Base-by-base conservation (phyloP, 2,113 vertebrate genomes). In the Myotis brandtii region DNA sequence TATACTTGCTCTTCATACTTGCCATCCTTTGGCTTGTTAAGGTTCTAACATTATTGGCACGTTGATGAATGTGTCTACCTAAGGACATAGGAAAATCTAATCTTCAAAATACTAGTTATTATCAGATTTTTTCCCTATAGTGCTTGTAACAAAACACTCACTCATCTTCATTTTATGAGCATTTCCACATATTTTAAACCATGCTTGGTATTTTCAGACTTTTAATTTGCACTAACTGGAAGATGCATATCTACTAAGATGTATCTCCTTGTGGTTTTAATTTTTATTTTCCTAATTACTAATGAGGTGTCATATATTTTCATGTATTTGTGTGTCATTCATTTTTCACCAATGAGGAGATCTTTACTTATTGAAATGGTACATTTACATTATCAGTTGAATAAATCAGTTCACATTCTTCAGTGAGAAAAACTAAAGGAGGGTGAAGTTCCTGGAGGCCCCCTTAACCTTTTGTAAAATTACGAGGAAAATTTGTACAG, bases 341-440 rank as follows among this genome's bases (percentile, higher is more conserved):
- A n/a, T 76, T 86, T 95, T 91, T 83, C 3, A 69, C 6, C 7
- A 91, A 1, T 18, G 2, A 56, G 6, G 17, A 34, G 10, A 34
- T 62, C 10, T 64, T 75, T 34, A 88, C 13, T 50, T 52, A 83
- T 46, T 21, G 0, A 5, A 76, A 72, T 37, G 18, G 9, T 75
- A 62, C 4, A 7, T 56, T 97, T 95, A 96, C 94, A 89, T 95
- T 96, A 95, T 90, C 94, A 93, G 17, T 82, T n/a, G 40, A 93
- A 97, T 50, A 96, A 82, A 95, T 86, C 95, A 43, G 88, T 95
- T 98, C 95, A 94, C 88, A 79, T 95, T 96, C 89, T 95, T 95
- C 96, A 92, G 48, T 96, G 93, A 97, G 69, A 97, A 85, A 96
- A 83, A 89, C 70, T 96, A 80, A 97, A 97, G 95, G 94, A 95